Evolutionary conservation across 2,888 invertebrate genomes (phyloP), one percentile per base, ranked within the genome.

Genomic region (Dromius quadrimaculatus): DNA sequence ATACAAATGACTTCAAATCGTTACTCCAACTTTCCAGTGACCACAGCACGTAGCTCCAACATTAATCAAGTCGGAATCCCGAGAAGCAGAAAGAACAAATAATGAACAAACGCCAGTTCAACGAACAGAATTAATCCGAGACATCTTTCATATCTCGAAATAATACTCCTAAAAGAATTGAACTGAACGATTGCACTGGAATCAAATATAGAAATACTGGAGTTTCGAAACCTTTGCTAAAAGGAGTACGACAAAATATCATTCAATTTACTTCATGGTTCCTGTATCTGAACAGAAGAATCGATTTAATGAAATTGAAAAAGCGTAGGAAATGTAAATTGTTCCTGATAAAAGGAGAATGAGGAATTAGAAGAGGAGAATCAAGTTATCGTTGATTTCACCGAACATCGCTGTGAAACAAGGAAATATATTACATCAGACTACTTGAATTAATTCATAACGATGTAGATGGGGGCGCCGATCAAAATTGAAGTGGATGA

Each of bases 231-330:
- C 45, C 50, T 36, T 11, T 20, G n/a, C 59, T 59, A 63, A 63
- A 63, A 63, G 43, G 63, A 63, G 17, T 28, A 63, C 43, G 63
- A 63, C 63, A 45, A 63, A 63, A 63, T 63, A 63, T 63, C 63
- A 63, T 63, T 63, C 63, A 63, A 63, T 63, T 63, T 63, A 43
- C 63, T 23, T 63, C 45, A 62, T 62, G 63, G 28, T 45, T 45
- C 62, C 41, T 43, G 63, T 38, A 59, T 36, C 36, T 36, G 59
- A 59, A 59, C 59, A 59, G 59, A 36, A 64, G 45, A 47, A 47
- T 47, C 64, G 47, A 64, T 64, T 64, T 64, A 64, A 64, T 64
- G 45, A 64, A 64, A 64, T 64, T 64, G 64, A 45, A 62, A 45
- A 64, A 62, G 62, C 62, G 64, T 64, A 64, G 47, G 47, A 62